These are phyloP conservation scores for Gallinago media DNA, from an alignment of 2,113 vertebrate species.

Conservation along the genomic window DNA sequence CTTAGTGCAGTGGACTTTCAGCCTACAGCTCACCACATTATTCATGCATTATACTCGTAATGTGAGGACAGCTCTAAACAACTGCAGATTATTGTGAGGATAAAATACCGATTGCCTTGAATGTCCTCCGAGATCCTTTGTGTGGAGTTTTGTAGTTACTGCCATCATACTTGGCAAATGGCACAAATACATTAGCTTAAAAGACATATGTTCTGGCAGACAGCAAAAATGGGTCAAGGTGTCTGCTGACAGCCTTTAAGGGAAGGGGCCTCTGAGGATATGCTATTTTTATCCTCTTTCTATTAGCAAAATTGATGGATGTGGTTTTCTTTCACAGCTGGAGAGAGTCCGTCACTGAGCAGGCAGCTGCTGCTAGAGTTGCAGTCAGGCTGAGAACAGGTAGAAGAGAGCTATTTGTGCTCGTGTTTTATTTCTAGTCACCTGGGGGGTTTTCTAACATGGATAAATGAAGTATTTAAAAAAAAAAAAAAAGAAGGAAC, in stretches of 20 bases:
- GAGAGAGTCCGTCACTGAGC: neutral
- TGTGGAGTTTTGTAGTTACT: neutral
- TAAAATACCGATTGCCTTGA: neutral
- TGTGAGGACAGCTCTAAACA: neutral
- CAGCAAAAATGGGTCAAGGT: slow-evolving; percentile 32
- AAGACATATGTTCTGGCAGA: neutral
- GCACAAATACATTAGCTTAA: neutral
- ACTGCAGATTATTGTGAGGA: neutral
- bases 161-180: neutral
- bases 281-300: neutral
- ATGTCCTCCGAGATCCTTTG: neutral
- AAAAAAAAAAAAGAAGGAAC: neutral
- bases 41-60: fast-evolving
- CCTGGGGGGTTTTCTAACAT: neutral
- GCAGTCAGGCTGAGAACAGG: neutral
- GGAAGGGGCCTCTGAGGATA: neutral
- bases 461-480: neutral
- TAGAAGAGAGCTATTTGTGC: neutral
- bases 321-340: neutral
- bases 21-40: neutral
- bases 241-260: neutral
- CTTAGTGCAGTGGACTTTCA: neutral
- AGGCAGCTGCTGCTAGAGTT: neutral
- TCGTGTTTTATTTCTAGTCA: neutral
- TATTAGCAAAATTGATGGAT: neutral